These are phyloP conservation scores for Heterodera filipjevi DNA, from an alignment of 2,888 invertebrate genomes.

Conservation along the genomic window DNA sequence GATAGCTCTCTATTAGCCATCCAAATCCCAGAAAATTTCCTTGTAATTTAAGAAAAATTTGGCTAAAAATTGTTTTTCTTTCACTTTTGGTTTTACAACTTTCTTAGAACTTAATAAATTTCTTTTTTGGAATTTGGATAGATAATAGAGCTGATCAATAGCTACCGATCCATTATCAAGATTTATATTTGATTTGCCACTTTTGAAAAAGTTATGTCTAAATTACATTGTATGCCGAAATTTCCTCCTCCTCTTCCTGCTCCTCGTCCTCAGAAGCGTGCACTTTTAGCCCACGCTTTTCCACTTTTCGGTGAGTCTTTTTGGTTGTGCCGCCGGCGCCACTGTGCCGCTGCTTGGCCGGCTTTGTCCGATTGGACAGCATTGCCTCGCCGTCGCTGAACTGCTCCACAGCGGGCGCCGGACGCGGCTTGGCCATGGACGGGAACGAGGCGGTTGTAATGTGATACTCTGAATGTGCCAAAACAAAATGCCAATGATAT, in stretches of 20 bases:
- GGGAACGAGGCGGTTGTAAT: not conserved
- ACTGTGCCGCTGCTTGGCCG: not conserved
- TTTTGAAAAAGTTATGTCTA: constrained; percentile 12
- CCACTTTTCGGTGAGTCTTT: not conserved
- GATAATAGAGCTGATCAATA: too few relatives aligned
- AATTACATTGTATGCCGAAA: constrained; percentile 55
- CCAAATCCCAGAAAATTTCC: too few relatives aligned
- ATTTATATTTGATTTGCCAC: too few relatives aligned
- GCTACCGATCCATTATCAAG: too few relatives aligned
- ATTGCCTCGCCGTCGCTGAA: not conserved
- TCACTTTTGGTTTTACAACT: too few relatives aligned
- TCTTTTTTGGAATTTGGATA: too few relatives aligned
- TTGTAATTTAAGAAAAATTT: too few relatives aligned
- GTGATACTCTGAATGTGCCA: not conserved
- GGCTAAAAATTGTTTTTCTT: too few relatives aligned
- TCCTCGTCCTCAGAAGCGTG: not conserved
- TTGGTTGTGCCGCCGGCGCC: not conserved
- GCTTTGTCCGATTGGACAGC: not conserved
- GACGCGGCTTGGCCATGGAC: not conserved
- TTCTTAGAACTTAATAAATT: too few relatives aligned
- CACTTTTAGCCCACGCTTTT: not conserved
- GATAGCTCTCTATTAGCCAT: too few relatives aligned
- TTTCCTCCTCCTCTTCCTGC: constrained; percentile 51
- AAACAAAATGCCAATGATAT: not conserved
- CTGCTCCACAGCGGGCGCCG: constrained; percentile 2